Conservation (phyloP, 2,113 vertebrate species). For the Enhydra lutris region DNA sequence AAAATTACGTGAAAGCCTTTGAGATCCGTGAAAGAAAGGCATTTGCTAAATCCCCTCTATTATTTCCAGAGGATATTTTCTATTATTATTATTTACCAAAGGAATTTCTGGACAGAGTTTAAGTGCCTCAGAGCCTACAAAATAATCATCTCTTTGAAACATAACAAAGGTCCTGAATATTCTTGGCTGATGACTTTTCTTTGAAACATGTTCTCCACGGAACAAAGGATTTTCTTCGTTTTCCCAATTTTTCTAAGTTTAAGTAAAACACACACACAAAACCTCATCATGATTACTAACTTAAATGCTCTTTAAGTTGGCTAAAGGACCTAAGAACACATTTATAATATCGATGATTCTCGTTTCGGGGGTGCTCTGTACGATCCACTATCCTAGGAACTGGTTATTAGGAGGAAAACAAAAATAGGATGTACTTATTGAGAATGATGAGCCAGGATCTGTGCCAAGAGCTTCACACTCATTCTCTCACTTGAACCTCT, state of each 20-base stretch:
- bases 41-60: slow-evolving; percentile 68
- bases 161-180: slow-evolving; percentile 48
- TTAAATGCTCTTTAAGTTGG: not conserved
- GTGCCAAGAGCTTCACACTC: not conserved
- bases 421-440: not conserved
- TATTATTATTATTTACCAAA: slow-evolving; percentile 77
- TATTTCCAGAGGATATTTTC: slow-evolving; percentile 75
- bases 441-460: not conserved
- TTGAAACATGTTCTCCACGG: slow-evolving; percentile 48
- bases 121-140: slow-evolving; percentile 70
- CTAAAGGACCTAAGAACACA: not conserved
- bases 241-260: slow-evolving; percentile 12
- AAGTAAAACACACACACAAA: not conserved
- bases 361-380: not conserved
- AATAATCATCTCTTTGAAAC: slow-evolving; percentile 62
- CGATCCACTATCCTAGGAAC: not conserved
- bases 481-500: not conserved
- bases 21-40: slow-evolving; percentile 62
- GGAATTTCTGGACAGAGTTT: slow-evolving; percentile 74
- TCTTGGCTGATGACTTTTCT: slow-evolving; percentile 31
- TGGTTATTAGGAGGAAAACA: not conserved
- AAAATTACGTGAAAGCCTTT: slow-evolving; percentile 57
- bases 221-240: slow-evolving; percentile 59
- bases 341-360: not conserved
- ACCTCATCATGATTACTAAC: slow-evolving; percentile 43